Base-by-base conservation (phyloP, 2,888 invertebrate species). In the Stenotaenia linearis region DNA sequence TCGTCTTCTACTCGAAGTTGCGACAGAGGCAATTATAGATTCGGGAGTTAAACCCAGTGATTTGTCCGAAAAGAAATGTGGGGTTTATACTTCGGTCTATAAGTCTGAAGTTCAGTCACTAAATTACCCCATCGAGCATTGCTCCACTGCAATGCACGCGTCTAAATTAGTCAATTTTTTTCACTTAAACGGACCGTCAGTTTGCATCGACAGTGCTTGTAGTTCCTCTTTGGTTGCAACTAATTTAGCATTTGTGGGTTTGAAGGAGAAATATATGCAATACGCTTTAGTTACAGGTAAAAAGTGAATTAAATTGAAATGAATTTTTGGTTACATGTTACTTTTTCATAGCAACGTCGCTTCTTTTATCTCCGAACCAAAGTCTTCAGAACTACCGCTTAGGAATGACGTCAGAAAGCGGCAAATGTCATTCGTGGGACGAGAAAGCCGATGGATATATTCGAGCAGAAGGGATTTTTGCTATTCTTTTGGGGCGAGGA, bases 381-480 rank as follows among this genome's bases (percentile, higher is more conserved):
- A 35, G 32, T 30, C 23, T 76, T 2, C 76, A 76, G 18, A 76
- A 76, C 10, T 23, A 18, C 18, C 30, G 23, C 1, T 15, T 76
- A 35, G 76, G 76, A 18, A 76, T 76, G 76, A 32, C 23, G 23
- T 76, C 76, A 76, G 1, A 1, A 35, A 37, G n/a, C 37, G 76
- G 76, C 30, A 76, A 30, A 35, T 76, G 76, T 18, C 76, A 21
- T 12, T 35, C 76, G 1, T 76, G 76, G 76, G 76, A 76, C 18
- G 76, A 30, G n/a, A 37, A 10, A n/a, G 76, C 76, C 1, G 35
- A 76, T 35, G 76, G 76, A 32, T 76, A 76, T 21, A 35, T 76
- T 1, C 76, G 76, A 32, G 30, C 76, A n/a, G 76, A 76, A 76
- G 76, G 76, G 1, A 76, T 76, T 35, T 76, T 35, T 35, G 30